phyloP scores from a whole-genome alignment of 1,140 invertebrate species.

The Pristionchus pacificus region DNA sequence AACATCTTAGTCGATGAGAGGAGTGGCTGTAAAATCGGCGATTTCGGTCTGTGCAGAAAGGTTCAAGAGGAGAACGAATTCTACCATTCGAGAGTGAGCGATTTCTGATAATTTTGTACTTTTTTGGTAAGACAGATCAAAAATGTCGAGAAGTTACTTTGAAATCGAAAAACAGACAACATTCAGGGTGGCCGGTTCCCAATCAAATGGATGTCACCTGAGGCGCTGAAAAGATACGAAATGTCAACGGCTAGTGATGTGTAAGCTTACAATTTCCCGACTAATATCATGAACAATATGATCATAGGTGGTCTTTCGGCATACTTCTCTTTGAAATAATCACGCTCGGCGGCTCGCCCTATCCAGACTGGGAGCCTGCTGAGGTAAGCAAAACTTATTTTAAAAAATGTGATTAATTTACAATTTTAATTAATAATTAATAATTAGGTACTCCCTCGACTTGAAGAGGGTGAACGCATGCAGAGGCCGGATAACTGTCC shows the following conservation, averaged over 20 bases:
- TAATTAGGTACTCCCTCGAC: conserved; percentile 31
- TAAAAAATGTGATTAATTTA: too few species aligned
- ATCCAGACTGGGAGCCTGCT: conserved; percentile 27
- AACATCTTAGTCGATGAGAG: conserved; percentile 85
- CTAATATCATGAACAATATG: too few species aligned
- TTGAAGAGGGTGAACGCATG: conserved; percentile 37
- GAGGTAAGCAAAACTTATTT: too few species aligned
- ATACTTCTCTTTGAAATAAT: too few species aligned
- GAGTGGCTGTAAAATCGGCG: conserved; percentile 70
- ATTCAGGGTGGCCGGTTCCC: conserved; percentile 72
- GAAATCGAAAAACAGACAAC: too few species aligned
- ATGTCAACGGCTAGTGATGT: conserved; percentile 47
- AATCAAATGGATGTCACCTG: conserved; percentile 98
- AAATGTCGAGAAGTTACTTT: too few species aligned
- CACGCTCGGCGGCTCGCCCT: conserved; percentile 45
- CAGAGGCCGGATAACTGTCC: conserved; percentile 38
- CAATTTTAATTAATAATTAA: too few species aligned
- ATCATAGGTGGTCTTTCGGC: conserved; percentile 37
- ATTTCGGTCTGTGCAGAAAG: conserved; percentile 93
- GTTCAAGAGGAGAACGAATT: too few species aligned
- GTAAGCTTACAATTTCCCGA: too few species aligned
- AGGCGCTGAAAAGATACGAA: conserved; percentile 70
- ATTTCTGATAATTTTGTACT: conserved; percentile 96
- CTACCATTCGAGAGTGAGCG: conserved; percentile 78
- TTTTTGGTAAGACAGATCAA: too few species aligned